A percentile compares a stretch with the other conserved stretches of the same genome.
These are phyloP conservation scores for Okamejei kenojei DNA, from an alignment of 2,797 vertebrate species.

Conservation along the genomic window DNA sequence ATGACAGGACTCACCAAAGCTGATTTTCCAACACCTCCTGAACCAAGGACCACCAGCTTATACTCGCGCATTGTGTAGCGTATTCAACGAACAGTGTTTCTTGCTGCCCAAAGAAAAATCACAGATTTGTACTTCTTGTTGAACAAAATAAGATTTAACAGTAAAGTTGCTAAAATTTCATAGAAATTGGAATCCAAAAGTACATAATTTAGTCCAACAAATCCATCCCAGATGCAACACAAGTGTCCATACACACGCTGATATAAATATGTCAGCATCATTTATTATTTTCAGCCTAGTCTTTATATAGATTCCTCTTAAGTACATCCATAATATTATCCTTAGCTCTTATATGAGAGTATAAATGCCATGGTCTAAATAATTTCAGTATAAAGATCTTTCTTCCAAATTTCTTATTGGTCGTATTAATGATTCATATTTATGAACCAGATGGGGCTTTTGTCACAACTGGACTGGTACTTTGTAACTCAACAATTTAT, in stretches of 20 bases:
- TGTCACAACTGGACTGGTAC: neutral
- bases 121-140: neutral
- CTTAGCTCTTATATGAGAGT: neutral
- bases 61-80: constrained; percentile 84
- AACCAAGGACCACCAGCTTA: constrained; percentile 88
- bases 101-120: neutral
- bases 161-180: neutral
- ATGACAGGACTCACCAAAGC: constrained; percentile 70
- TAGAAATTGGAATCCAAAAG: neutral
- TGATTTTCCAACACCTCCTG: constrained; percentile 87
- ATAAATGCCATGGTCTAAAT: neutral
- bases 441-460: neutral
- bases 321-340: neutral
- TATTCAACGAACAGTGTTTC: constrained; percentile 36
- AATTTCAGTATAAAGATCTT: neutral
- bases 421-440: neutral
- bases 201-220: neutral
- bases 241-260: neutral
- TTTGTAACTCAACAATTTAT: neutral
- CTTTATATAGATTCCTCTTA: neutral
- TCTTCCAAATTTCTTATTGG: neutral
- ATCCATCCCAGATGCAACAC: neutral
- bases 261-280: neutral
- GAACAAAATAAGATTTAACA: neutral
- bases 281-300: neutral